Evolutionary conservation across 2,888 invertebrate genomes (phyloP), one percentile per base, ranked within the genome.

Genomic region (Philereme vetulata): DNA sequence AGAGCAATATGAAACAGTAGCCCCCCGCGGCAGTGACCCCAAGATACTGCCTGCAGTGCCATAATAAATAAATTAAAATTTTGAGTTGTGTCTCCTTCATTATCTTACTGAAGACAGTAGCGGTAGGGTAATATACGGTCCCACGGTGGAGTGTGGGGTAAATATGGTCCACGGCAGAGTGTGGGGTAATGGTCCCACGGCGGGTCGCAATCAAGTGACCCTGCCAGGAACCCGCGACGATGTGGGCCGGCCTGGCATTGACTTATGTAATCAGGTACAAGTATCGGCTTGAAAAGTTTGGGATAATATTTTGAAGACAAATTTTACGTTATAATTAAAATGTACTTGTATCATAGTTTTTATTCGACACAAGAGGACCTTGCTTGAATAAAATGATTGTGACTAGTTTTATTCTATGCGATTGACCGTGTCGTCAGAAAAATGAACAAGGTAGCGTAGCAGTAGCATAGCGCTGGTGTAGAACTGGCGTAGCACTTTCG

Each of bases 191-290:
- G 47, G 56, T 47, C 51, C 50, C 56, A 44, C 53, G 46, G 50
- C 11, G 60, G 56, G 60, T 46, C 58, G 57, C 64, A 64, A 68
- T 68, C 63, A 64, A 60, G 55, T 53, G 59, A 46, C 56, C 61
- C 45, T 51, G 36, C 57, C 45, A 9, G 50, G 58, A 51, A 48
- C 52, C 52, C 57, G 62, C 52, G 60, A 64, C 65, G 51, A 52
- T 52, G 54, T 36, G 38, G 40, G 32, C 60, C 52, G 49, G 7
- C 40, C 54, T 51, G 7, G 43, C 52, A 60, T 53, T 53, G 8
- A 53, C 48, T 53, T 58, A 49, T 45, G 55, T 49, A 52, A 59
- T 47, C 62, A 57, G 46, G 56, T 38, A 36, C 53, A 4, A 54
- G 49, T 57, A 58, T 55, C 40, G 36, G 34, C 49, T 55, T 53